phyloP scores from a whole-genome alignment of 2,797 vertebrate species.

The Yasuhikotakia modesta region DNA sequence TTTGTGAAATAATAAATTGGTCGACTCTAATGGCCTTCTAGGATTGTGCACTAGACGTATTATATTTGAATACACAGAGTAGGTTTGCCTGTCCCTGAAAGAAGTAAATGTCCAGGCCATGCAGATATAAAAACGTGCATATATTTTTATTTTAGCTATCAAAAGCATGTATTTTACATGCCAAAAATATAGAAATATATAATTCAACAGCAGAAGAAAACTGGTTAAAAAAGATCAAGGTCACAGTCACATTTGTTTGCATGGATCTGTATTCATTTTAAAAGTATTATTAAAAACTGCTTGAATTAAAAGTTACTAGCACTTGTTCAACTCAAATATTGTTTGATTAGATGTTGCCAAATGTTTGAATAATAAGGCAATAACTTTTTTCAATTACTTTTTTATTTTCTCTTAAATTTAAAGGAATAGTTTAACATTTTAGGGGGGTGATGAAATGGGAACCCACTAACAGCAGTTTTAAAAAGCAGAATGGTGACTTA shows the following conservation, averaged over 20 bases:
- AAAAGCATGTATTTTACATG: not conserved
- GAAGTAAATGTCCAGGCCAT: constrained; percentile 8
- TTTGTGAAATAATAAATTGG: constrained; percentile 3
- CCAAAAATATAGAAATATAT: not conserved
- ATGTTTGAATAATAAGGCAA: too few relatives aligned
- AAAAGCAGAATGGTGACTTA: too few relatives aligned
- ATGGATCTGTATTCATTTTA: not conserved
- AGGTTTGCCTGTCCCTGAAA: not conserved
- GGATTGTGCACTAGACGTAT: constrained; percentile 16
- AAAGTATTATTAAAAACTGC: too few relatives aligned
- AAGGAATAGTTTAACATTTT: too few relatives aligned
- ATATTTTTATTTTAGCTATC: not conserved
- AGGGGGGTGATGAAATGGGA: too few relatives aligned
- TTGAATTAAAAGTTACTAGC: too few relatives aligned
- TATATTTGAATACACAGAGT: constrained; percentile 1
- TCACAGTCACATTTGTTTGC: not conserved
- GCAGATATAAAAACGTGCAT: not conserved
- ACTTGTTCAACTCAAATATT: too few relatives aligned
- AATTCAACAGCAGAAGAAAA: not conserved
- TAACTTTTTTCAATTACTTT: too few relatives aligned
- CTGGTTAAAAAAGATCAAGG: not conserved
- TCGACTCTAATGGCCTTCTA: constrained; percentile 8
- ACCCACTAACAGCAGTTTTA: too few relatives aligned
- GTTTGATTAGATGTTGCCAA: too few relatives aligned
- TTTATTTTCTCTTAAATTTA: too few relatives aligned